Conservation (phyloP, 1,140 invertebrate genomes). For the Cotesia chilonis region DNA sequence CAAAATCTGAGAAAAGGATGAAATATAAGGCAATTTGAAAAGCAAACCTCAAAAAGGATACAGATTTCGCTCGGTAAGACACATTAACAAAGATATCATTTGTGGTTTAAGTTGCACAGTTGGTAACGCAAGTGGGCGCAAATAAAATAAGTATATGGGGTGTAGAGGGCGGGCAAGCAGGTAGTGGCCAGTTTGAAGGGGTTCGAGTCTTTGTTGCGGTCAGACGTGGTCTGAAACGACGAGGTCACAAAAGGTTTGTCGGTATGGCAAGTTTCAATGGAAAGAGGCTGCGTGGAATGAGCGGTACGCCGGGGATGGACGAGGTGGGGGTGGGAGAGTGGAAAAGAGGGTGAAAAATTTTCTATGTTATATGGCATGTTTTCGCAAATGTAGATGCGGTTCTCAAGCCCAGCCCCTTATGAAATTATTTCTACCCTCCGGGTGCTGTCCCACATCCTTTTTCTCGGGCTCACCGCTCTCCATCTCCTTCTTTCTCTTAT, state of each 20-base stretch:
- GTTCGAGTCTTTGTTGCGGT: slow-evolving; percentile 55
- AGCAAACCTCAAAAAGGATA: too few relatives aligned
- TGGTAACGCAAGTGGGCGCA: slow-evolving; percentile 1
- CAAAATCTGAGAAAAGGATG: too few relatives aligned
- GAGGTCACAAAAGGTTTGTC: slow-evolving; percentile 35
- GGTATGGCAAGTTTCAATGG: slow-evolving; percentile 26
- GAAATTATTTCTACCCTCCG: slow-evolving; percentile 62
- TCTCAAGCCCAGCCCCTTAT: slow-evolving; percentile 58
- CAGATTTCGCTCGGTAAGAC: too few relatives aligned
- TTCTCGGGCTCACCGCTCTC: neutral
- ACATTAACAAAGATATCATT: too few relatives aligned
- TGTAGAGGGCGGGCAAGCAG: slow-evolving; percentile 23
- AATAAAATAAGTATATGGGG: neutral
- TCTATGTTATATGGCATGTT: slow-evolving; percentile 37
- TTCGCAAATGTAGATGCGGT: slow-evolving; percentile 62
- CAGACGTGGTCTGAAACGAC: slow-evolving; percentile 50
- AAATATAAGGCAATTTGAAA: too few relatives aligned
- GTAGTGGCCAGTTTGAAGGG: slow-evolving; percentile 19
- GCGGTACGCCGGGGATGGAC: neutral
- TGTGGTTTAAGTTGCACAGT: too few relatives aligned
- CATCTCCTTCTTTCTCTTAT: slow-evolving; percentile 8
- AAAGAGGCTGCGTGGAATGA: slow-evolving; percentile 42
- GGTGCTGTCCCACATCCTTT: slow-evolving; percentile 30
- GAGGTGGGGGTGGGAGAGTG: neutral
- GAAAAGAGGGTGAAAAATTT: slow-evolving; percentile 11